Evolutionary conservation across 2,888 invertebrate species (phyloP).

Genomic region (Ectemnius lituratus): DNA sequence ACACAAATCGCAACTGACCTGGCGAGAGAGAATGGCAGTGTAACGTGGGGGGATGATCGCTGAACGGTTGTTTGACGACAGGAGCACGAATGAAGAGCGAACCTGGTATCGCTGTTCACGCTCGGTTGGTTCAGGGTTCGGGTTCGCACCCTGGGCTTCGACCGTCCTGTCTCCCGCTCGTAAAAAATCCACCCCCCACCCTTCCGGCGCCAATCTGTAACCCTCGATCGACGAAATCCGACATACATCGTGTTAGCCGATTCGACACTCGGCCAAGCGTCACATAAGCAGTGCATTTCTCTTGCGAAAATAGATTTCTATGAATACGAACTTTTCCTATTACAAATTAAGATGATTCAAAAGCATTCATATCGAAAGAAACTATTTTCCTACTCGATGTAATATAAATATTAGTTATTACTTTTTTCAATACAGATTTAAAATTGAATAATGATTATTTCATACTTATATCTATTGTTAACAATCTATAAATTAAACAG

Average conservation of each 20-base stretch:
- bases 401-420: too few relatives aligned
- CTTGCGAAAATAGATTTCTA: slow-evolving; percentile 32
- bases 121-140: slow-evolving; percentile 70
- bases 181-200: slow-evolving; percentile 48
- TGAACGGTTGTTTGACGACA: slow-evolving; percentile 66
- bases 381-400: too few relatives aligned
- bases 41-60: slow-evolving; percentile 51
- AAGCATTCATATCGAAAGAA: too few relatives aligned
- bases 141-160: slow-evolving; percentile 57
- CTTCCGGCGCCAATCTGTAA: slow-evolving; percentile 53
- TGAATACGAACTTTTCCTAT: slow-evolving; percentile 25
- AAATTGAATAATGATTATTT: too few relatives aligned
- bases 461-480: too few relatives aligned
- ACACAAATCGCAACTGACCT: slow-evolving; percentile 66
- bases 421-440: too few relatives aligned
- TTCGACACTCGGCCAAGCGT: slow-evolving; percentile 49
- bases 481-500: too few relatives aligned
- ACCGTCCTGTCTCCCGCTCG: slow-evolving; percentile 45
- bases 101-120: slow-evolving; percentile 75
- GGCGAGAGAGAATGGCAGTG: slow-evolving; percentile 50
- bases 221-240: slow-evolving; percentile 50
- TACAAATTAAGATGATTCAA: too few relatives aligned
- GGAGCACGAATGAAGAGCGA: slow-evolving; percentile 61
- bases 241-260: slow-evolving; percentile 36
- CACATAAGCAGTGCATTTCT: slow-evolving; percentile 49